These are phyloP conservation scores for Oxytorus armatus DNA, from an alignment of 2,888 invertebrate genomes.

Conservation along the genomic window DNA sequence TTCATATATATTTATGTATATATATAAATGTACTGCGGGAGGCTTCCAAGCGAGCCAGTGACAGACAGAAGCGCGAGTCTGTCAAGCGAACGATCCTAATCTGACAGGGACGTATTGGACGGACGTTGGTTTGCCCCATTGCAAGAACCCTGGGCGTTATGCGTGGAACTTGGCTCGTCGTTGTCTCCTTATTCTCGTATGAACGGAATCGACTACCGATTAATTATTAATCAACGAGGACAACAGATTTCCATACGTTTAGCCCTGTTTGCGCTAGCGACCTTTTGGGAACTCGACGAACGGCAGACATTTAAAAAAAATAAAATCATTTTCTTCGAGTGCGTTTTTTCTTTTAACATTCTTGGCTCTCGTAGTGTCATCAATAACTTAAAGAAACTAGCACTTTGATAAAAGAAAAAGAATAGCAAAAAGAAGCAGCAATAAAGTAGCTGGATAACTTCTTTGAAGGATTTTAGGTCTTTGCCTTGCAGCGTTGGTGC, in stretches of 20 bases:
- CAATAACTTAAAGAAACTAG: too few relatives aligned
- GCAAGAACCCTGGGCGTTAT: conserved; percentile 41
- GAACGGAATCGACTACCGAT: conserved; percentile 52
- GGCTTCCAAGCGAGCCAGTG: conserved; percentile 70
- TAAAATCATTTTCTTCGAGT: background rate
- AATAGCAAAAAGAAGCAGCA: too few relatives aligned
- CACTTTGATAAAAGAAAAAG: too few relatives aligned
- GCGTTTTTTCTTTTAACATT: background rate
- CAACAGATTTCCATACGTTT: conserved; percentile 78
- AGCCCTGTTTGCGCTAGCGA: conserved; percentile 29
- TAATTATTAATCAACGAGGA: conserved; percentile 79
- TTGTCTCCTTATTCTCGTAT: conserved; percentile 35
- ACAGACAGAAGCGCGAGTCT: conserved; percentile 84
- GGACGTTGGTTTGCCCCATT: conserved; percentile 54
- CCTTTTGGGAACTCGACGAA: background rate
- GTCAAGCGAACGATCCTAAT: conserved; percentile 83
- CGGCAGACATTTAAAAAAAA: background rate
- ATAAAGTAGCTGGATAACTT: too few relatives aligned
- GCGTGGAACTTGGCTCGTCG: conserved; percentile 27
- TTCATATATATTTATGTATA: background rate
- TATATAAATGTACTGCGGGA: conserved; percentile 19
- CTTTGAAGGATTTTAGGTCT: too few relatives aligned
- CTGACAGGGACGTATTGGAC: conserved; percentile 83
- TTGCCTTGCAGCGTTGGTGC: too few relatives aligned
- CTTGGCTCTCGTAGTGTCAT: background rate